Evolutionary conservation across 2,797 vertebrate species (phyloP).

Genomic region (Centroberyx gerrardi): DNA sequence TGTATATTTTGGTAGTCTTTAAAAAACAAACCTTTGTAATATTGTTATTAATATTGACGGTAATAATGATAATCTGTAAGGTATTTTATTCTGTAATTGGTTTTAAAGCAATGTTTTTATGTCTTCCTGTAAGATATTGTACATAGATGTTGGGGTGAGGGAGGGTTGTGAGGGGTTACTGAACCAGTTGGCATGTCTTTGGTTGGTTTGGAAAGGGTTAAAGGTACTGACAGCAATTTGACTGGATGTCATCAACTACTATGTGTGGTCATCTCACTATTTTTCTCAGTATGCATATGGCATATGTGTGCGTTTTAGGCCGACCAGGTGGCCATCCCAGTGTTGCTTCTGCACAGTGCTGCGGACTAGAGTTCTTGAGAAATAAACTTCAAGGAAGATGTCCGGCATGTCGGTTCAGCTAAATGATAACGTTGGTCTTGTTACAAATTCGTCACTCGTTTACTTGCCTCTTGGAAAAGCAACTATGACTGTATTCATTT

Average conservation of each 20-base stretch:
- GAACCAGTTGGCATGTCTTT: conserved; percentile 76
- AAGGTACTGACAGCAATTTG: conserved; percentile 51
- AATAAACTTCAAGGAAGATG: conserved; percentile 45
- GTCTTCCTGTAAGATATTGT: conserved; percentile 97
- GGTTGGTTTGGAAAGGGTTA: conserved; percentile 75
- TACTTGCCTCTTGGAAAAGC: conserved; percentile 47
- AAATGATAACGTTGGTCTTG: conserved; percentile 29
- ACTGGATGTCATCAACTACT: conserved; percentile 74
- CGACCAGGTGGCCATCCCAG: conserved; percentile 43
- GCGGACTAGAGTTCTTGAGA: conserved; percentile 15
- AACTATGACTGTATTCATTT: conserved; percentile 25
- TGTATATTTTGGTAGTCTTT: conserved; percentile 97
- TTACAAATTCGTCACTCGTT: conserved; percentile 43
- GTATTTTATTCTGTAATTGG: conserved; percentile 90
- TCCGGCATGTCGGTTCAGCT: conserved; percentile 44
- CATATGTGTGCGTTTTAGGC: conserved; percentile 54
- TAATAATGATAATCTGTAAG: conserved; percentile 88
- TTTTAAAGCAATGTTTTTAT: conserved; percentile 91
- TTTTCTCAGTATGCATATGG: conserved; percentile 61
- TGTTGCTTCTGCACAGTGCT: conserved; percentile 15
- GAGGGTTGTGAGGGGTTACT: conserved; percentile 43
- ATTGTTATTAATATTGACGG: conserved; percentile 87
- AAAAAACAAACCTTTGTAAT: conserved; percentile 88
- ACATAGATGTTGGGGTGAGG: conserved; percentile 86
- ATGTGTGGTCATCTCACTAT: conserved; percentile 74